Base-by-base conservation (phyloP, 2,888 invertebrate genomes). In the Tenthredo livida region DNA sequence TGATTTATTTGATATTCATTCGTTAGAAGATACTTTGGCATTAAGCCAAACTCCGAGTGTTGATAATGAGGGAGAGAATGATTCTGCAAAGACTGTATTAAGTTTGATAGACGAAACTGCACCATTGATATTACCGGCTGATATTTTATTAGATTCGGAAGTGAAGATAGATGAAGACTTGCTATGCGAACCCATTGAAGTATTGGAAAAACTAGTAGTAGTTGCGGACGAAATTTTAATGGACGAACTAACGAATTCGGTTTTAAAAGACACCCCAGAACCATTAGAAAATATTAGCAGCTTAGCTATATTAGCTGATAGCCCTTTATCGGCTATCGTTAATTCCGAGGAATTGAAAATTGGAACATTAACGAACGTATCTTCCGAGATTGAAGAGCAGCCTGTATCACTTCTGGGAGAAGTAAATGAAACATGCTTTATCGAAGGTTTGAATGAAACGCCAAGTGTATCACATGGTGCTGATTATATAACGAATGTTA, bases 281-380 rank as follows among this genome's bases (percentile, higher is more conserved):
- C 88, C 89, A 12, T 78, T 90, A 72, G 89, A 90, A 80, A 89
- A 87, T 58, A 84, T 90, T 47, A 84, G 89, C 15, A 89, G 84
- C 43, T 86, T 89, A n/a, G 88, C 90, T 84, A 82, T 90, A 43
- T 89, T 89, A 25, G 87, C 88, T 5, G 88, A 88, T 29, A 85
- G 70, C n/a, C 88, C 88, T n/a, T 87, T 86, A 85, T n/a, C 86
- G n/a, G 86, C 86, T 70, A 83, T 84, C 4, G 86, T 86, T 9
- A 86, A 85, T 40, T 85, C 87, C 10, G 86, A 86, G 6, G 80
- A 84, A 73, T 84, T 84, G 25, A 85, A 87, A 77, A 84, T 84
- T 0, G 84, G 75, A 50, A 72, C 50, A 33, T 85, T 54, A 54
- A 73, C 43, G 33, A 65, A 37, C 25, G 86, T 86, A 67, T 50